Base-by-base conservation (phyloP, 2,113 vertebrate species). In the Micronycteris hirsuta region DNA sequence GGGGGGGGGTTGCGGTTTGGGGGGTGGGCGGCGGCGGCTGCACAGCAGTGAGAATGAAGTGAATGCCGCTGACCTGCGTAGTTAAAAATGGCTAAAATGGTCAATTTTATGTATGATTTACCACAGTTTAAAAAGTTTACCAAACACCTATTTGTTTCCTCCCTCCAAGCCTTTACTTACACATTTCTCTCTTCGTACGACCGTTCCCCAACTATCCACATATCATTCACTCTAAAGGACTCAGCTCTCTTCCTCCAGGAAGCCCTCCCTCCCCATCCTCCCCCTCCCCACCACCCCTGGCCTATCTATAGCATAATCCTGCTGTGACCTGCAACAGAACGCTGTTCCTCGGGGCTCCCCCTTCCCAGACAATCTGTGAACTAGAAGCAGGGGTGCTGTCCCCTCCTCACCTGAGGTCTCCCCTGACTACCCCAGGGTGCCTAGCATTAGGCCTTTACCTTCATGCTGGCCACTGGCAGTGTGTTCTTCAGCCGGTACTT, bases 401-500 rank as follows among this genome's bases (percentile, higher is more conserved):
- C 38, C 7, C 10, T 22, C 38, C 20, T 65, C 31, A 15, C 45
- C 28, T 7, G 4, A 17, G 24, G 10, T 45, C 58, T 45, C 86
- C 14, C 24, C 5, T 22, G 9, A 24, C 13, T 5, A 19, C 28
- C 76, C 15, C 61, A 19, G 95, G 67, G 41, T 19, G 10, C 41
- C 63, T 12, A 15, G 20, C 13, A 11, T 68, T 43, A 3, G 24
- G 43, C 43, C 17, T 43, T 96, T 98, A 99, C 99, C 99, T 99
- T 99, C 98, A 99, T 98, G 84, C 98, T 98, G 92, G 99, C 98
- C 77, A 99, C 98, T 2, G 98, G 91, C 92, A 99, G 98, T 0
- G 99, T 99, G 89, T 99, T 99, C 98, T 99, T 99, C 97, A 99
- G 98, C 92, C 98, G 98, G 98, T 99, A 99, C 98, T 99, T 99